Base-by-base conservation (phyloP, 2,888 invertebrate species). In the Mylabris sibirica region DNA sequence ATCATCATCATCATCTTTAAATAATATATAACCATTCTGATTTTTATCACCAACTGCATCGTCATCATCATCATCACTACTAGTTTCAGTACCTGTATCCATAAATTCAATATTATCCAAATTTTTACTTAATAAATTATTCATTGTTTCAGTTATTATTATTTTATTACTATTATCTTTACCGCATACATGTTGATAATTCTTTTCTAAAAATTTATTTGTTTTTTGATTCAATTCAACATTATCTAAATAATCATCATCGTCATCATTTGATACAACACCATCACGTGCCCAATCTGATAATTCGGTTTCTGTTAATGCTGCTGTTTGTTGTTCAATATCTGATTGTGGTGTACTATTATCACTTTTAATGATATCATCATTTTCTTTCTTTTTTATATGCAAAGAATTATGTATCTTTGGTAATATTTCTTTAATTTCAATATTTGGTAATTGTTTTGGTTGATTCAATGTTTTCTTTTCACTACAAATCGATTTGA, bases 251-350 rank as follows among this genome's bases (percentile, higher is more conserved):
- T 90, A 90, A 61, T 91, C 90, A 53, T 90, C 89, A 67, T 93
- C 89, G 80, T 93, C 93, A 77, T 93, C 93, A 77, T 94, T 94
- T 0, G 93, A 90, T 1, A 91, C 92, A 53, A 90, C 91, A 74
- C 91, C 93, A 78, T 95, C 95, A 3, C 92, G 89, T 0, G 94
- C 94, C 95, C 95, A 95, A 82, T 96, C 95, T 0, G 94, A 95
- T n/a, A 95, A 85, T 80, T 95, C 95, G 0, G 95, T 95, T 83
- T 95, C 95, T 0, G 95, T 94, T 12, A 94, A 85, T 2, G 90
- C 93, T 1, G 92, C 89, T 0, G 92, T 92, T 0, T 91, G 91
- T 1, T 88, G 87, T 75, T 93, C 93, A 1, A 85, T 78, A 14
- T 68, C 65, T 3, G 67, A 64, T 14, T 64, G 78, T n/a, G 74